phyloP scores from a whole-genome alignment of 2,888 invertebrate species.

The Cheilosia urbana region DNA sequence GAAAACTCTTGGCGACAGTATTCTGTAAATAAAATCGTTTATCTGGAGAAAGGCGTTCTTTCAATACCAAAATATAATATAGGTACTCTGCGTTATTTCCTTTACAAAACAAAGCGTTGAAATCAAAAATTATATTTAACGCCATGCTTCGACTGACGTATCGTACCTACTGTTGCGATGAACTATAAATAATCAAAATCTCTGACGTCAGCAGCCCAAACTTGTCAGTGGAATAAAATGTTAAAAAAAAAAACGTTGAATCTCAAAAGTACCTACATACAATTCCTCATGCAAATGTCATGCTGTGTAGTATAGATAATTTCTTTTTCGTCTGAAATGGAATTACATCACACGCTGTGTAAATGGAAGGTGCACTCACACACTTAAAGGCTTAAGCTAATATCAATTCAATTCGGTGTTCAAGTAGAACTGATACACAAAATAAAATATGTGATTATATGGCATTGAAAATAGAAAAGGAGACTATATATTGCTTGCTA shows the following conservation, averaged over 20 bases:
- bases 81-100: not conserved
- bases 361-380: not conserved
- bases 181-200: not conserved
- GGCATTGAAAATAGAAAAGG: not conserved
- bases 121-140: not conserved
- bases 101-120: not conserved
- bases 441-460: too few species aligned
- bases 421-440: too few species aligned
- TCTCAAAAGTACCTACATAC: not conserved
- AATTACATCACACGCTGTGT: not conserved
- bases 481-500: too few species aligned
- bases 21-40: too few species aligned
- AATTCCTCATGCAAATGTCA: not conserved
- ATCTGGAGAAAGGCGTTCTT: too few species aligned
- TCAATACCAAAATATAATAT: not conserved
- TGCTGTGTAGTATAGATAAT: not conserved
- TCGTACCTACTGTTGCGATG: not conserved
- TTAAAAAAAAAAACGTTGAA: not conserved
- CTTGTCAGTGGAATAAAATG: not conserved
- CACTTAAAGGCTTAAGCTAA: not conserved
- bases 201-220: slow-evolving; percentile 11
- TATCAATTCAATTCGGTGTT: not conserved
- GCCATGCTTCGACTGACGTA: not conserved
- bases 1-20: too few species aligned
- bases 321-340: not conserved